Evolutionary conservation across 2,888 invertebrate genomes (phyloP).

Genomic region (Rhagonycha fulva): DNA sequence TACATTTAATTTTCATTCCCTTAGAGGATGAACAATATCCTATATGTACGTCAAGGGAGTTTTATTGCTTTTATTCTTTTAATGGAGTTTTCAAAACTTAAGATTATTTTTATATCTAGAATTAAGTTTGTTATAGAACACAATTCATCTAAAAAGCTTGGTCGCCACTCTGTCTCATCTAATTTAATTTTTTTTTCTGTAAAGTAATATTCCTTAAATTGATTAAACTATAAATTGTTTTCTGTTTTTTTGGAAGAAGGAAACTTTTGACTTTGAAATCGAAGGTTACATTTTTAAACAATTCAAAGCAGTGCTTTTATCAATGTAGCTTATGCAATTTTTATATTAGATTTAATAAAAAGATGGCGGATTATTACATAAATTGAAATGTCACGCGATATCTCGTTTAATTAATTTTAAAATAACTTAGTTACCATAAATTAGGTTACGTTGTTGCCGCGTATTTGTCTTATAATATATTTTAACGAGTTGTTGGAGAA

Average conservation of each 20-base stretch:
- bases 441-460: conserved; percentile 1
- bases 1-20: background rate
- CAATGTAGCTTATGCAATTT: background rate
- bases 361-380: background rate
- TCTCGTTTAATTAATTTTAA: conserved; percentile 2
- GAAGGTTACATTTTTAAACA: background rate
- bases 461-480: background rate
- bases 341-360: background rate
- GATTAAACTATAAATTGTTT: background rate
- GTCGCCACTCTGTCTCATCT: conserved; percentile 2
- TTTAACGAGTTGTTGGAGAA: background rate
- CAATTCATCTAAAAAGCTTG: background rate
- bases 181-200: conserved; percentile 1
- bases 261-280: background rate
- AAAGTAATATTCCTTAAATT: background rate
- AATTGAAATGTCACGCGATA: conserved; percentile 2
- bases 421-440: conserved; percentile 4
- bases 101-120: conserved; percentile 3
- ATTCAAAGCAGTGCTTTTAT: background rate
- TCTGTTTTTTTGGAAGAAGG: background rate
- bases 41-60: background rate
- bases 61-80: conserved; percentile 7
- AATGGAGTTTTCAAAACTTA: conserved; percentile 3
- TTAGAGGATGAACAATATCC: background rate
- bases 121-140: conserved; percentile 1